Conservation (phyloP, 2,113 vertebrate species). For the Myiozetetes cayanensis region DNA sequence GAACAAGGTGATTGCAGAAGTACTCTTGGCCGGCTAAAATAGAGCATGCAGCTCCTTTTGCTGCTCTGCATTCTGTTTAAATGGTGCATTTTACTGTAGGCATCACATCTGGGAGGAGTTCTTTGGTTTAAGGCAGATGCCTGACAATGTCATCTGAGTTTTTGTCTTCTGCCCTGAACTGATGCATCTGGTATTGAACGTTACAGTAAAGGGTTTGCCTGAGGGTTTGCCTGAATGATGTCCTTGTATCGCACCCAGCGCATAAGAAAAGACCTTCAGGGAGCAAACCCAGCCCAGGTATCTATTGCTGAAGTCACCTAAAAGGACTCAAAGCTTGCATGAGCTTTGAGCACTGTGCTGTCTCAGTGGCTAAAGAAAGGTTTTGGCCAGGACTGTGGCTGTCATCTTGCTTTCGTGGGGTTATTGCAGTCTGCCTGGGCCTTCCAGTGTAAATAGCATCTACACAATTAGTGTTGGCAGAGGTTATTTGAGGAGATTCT, state of each 20-base stretch:
- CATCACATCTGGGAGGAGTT: background rate
- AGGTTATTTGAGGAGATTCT: background rate
- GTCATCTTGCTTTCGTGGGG: background rate
- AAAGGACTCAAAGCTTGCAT: background rate
- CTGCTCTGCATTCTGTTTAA: background rate
- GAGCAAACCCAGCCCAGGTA: background rate
- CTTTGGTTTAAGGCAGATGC: background rate
- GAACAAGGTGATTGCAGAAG: background rate
- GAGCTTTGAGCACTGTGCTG: background rate
- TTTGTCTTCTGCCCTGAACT: background rate
- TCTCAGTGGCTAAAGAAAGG: background rate
- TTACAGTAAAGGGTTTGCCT: background rate
- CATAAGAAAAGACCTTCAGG: background rate
- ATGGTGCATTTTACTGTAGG: background rate
- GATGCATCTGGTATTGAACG: background rate
- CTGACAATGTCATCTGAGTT: background rate
- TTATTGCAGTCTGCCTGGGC: background rate
- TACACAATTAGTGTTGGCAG: background rate
- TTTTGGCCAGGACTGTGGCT: background rate
- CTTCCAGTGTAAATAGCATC: background rate
- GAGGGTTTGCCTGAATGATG: background rate
- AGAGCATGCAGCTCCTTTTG: background rate
- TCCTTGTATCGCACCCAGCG: background rate
- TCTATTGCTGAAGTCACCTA: background rate
- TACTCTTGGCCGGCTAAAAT: background rate